Evolutionary conservation across 2,797 vertebrate species (phyloP).

Genomic region (Cuniculus paca): DNA sequence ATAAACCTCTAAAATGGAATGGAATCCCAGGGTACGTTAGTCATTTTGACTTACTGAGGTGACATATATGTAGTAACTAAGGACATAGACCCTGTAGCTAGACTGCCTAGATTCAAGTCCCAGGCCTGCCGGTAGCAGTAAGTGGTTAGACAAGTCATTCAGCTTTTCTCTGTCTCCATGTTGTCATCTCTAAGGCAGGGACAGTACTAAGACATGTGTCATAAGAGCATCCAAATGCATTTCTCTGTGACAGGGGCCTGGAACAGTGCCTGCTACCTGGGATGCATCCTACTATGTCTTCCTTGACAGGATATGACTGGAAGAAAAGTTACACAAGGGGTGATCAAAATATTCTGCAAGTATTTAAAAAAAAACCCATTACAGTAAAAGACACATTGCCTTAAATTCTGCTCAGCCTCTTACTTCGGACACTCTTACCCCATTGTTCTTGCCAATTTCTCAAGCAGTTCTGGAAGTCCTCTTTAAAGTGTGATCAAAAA

Average conservation of each 20-base stretch:
- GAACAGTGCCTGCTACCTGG: neutral
- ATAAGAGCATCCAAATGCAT: neutral
- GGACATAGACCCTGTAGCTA: no score
- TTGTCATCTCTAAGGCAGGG: neutral
- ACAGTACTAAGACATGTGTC: neutral
- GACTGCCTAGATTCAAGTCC: neutral
- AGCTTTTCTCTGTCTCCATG: neutral
- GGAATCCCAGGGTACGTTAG: neutral
- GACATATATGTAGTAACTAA: neutral
- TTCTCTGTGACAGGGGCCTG: neutral
- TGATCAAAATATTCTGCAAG: neutral
- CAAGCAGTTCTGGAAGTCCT: neutral
- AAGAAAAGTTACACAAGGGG: neutral
- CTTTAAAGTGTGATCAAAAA: neutral
- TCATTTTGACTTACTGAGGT: neutral
- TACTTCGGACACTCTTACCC: neutral
- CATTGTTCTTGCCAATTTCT: neutral
- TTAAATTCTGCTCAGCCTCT: neutral
- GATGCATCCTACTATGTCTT: neutral
- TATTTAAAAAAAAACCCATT: neutral
- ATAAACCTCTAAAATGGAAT: neutral
- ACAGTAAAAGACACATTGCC: neutral
- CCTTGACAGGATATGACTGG: neutral
- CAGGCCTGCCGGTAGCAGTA: neutral
- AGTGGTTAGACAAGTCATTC: neutral